Base-by-base conservation (phyloP, 2,888 invertebrate species). In the Dorcus hopei region DNA sequence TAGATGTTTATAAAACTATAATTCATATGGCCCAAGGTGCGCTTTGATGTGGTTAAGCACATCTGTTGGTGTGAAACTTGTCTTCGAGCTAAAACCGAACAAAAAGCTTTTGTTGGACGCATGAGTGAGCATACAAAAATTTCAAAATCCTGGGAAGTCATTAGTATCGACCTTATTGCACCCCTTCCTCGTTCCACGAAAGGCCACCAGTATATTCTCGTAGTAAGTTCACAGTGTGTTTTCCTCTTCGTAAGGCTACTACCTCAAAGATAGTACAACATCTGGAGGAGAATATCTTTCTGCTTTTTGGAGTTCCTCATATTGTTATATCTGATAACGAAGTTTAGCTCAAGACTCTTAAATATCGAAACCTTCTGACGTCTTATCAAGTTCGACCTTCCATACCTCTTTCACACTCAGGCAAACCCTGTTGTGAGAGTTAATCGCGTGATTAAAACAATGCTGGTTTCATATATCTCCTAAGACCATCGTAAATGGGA, bases 261-360 rank as follows among this genome's bases (percentile, higher is more conserved):
- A 2, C 45, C 8, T 6, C 14, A 5, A 45, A 19, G 3, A 41
- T 70, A 4, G 54, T 54, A 3, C 43, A 56, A 43, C 39, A 47
- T n/a, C 40, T 70, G 9, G 65, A 68, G 51, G 61, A 68, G 7
- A 11, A 62, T 6, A 62, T 70, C 0, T 69, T 71, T 47, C 54
- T 63, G 9, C 33, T 63, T 8, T 72, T 67, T 61, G 69, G 69
- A 8, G 67, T 68, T 19, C 68, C 68, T 1, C 59, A 63, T 53
- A 52, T 38, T 1, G 33, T 68, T 4, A 66, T 68, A n/a, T 59
- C 59, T 9, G 70, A 73, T 49, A 72, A 72, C 57, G 70, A 70
- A 0, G 52, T 53, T 6, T 68, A 70, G 49, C 70, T 68, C 57
- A 47, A 52, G 4, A 26, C 65, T 0, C 61, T 60, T 11, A 39